These are phyloP conservation scores for Gasteruption jaculator DNA, from an alignment of 2,888 invertebrate genomes.

Conservation along the genomic window DNA sequence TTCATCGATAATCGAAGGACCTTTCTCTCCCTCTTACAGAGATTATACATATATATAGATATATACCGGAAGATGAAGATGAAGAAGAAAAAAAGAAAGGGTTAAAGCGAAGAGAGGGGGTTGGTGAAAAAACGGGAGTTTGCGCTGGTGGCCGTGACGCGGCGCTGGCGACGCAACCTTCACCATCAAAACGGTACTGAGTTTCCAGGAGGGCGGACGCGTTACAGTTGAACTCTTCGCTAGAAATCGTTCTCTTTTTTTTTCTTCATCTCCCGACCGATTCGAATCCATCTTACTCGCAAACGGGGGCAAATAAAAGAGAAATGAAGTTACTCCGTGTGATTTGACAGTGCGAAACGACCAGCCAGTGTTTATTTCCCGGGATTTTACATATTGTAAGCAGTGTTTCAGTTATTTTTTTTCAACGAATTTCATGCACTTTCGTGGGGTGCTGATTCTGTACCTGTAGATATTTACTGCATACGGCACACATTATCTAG, in stretches of 20 bases:
- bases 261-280: neutral
- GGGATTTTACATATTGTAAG: too few species aligned
- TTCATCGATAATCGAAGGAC: too few species aligned
- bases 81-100: neutral
- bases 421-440: neutral
- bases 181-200: conserved; percentile 39
- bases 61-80: neutral
- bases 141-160: conserved; percentile 21
- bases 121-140: neutral
- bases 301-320: conserved; percentile 6
- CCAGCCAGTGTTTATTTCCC: too few species aligned
- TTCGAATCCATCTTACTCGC: conserved; percentile 12
- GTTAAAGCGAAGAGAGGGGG: neutral
- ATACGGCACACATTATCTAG: too few species aligned
- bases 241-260: conserved; percentile 18
- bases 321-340: conserved; percentile 33
- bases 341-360: conserved; percentile 46
- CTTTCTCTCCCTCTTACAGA: too few species aligned
- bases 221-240: conserved; percentile 29
- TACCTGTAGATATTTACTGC: too few species aligned
- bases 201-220: conserved; percentile 40
- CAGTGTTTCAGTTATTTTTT: neutral
- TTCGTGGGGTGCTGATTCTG: too few species aligned
- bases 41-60: too few species aligned
- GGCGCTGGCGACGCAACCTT: conserved; percentile 27